phyloP scores from a whole-genome alignment of 2,888 invertebrate genomes.

The Criorhina ranunculi region DNA sequence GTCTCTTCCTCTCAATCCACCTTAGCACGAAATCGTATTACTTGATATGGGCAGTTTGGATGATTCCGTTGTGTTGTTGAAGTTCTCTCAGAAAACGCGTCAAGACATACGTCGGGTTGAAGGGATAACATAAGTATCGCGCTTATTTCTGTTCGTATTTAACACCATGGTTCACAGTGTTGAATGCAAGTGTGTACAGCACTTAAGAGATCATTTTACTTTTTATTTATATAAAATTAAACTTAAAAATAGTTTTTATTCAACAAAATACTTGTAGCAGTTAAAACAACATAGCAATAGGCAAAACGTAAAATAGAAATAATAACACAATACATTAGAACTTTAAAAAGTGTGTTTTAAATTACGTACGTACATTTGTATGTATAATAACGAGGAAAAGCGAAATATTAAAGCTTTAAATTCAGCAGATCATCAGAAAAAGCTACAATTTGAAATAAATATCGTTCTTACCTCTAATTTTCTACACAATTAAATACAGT shows the following conservation, averaged over 20 bases:
- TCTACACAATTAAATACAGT: conserved; percentile 6
- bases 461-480: conserved; percentile 1
- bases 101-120: no score
- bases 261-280: neutral
- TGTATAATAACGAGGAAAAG: neutral
- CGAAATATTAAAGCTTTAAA: neutral
- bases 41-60: no score
- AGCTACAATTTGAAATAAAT: neutral
- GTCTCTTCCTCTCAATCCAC: no score
- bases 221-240: neutral
- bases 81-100: no score
- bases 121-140: no score
- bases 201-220: no score
- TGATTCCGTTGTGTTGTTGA: no score
- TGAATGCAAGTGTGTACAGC: no score
- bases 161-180: no score
- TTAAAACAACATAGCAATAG: conserved; percentile 8
- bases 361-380: neutral
- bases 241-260: conserved; percentile 1
- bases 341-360: neutral
- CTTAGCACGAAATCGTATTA: no score
- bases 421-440: neutral
- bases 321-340: neutral
- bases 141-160: no score
- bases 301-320: neutral